Percentiles rank a stretch among this genome's conserved stretches.
Conservation (phyloP, 2,797 vertebrate species). For the Bradypodion pumilum region DNA sequence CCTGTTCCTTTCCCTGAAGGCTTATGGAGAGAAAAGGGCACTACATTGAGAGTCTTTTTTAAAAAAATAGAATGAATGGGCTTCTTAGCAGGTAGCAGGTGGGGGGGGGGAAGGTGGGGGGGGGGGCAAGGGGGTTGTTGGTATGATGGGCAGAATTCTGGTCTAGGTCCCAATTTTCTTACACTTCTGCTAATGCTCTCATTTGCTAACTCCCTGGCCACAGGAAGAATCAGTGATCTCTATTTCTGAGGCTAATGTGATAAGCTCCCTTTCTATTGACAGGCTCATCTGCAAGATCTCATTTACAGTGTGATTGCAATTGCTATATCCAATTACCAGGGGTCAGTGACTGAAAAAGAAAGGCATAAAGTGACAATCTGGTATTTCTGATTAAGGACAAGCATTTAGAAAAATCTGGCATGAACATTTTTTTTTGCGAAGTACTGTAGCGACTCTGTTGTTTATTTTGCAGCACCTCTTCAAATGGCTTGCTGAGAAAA, state of each 20-base stretch:
- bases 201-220: too few species aligned
- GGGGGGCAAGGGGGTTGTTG: too few species aligned
- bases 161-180: background rate
- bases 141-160: background rate
- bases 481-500: background rate
- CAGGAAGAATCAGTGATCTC: slow-evolving; percentile 1
- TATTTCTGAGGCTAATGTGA: slow-evolving; percentile 25
- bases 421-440: background rate
- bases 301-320: background rate
- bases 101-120: background rate
- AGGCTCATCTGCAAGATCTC: slow-evolving; percentile 7
- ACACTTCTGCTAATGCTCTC: slow-evolving; percentile 1
- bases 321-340: slow-evolving; percentile 2
- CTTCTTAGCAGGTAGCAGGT: background rate
- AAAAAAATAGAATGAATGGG: background rate
- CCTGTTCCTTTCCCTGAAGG: background rate
- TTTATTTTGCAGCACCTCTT: background rate
- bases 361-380: background rate
- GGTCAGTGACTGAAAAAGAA: background rate
- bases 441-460: too few species aligned
- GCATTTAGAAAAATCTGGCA: background rate
- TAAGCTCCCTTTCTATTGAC: slow-evolving; percentile 6
- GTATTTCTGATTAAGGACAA: background rate
- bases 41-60: background rate
- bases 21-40: background rate